These are phyloP conservation scores for Ceuthmochares aereus DNA, from an alignment of 2,113 vertebrate species.

Conservation along the genomic window DNA sequence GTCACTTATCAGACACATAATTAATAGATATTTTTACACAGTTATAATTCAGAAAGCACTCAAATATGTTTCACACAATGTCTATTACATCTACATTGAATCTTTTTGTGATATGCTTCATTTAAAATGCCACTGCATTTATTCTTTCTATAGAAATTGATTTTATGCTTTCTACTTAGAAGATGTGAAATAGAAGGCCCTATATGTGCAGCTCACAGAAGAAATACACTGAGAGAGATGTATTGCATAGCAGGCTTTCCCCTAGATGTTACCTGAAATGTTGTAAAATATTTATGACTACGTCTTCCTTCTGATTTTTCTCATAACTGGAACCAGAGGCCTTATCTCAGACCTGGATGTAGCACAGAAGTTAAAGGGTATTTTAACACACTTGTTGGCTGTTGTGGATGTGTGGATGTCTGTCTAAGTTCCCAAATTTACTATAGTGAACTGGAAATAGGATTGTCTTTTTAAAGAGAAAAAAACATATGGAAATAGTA, in stretches of 20 bases:
- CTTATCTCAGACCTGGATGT: background rate
- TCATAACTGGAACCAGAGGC: background rate
- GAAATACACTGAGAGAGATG: background rate
- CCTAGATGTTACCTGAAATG: background rate
- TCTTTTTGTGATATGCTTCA: background rate
- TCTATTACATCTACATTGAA: background rate
- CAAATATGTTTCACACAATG: background rate
- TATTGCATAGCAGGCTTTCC: background rate
- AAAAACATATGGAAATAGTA: background rate
- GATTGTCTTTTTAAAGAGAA: background rate
- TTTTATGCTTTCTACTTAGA: background rate
- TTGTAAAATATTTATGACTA: background rate
- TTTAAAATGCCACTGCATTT: background rate
- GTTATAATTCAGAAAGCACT: background rate
- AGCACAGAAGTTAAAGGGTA: background rate
- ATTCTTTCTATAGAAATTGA: background rate
- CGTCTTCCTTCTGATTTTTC: background rate
- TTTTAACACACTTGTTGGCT: accelerated
- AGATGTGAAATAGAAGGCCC: background rate
- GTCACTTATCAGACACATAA: background rate
- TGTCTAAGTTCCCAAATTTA: background rate
- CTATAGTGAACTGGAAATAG: background rate
- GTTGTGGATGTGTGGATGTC: background rate
- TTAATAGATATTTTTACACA: background rate
- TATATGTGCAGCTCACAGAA: background rate